These are phyloP conservation scores for Strigamia maritima DNA, from an alignment of 2,888 invertebrate genomes.

Conservation along the genomic window DNA sequence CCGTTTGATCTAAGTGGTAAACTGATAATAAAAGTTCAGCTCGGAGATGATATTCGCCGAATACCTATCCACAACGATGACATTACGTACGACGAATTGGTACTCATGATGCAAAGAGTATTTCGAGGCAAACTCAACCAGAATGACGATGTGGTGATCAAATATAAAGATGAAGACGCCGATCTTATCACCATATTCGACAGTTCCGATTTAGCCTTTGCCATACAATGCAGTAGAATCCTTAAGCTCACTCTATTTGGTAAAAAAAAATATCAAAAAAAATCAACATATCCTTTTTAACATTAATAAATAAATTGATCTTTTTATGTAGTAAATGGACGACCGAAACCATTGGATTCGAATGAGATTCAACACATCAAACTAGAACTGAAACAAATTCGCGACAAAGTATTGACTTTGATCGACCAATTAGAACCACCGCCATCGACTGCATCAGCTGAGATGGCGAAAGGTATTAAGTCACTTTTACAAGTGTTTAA, in stretches of 20 bases:
- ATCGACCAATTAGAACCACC: conserved; percentile 59
- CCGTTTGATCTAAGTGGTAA: conserved; percentile 49
- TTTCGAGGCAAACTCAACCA: conserved; percentile 63
- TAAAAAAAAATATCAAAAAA: conserved; percentile 47
- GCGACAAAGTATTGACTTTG: conserved; percentile 61
- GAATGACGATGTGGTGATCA: conserved; percentile 65
- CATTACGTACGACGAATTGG: conserved; percentile 66
- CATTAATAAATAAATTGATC: conserved; percentile 7
- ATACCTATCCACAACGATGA: conserved; percentile 71
- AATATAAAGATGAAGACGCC: conserved; percentile 71
- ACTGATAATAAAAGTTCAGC: conserved; percentile 55
- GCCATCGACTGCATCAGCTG: conserved; percentile 1
- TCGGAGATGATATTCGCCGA: conserved; percentile 65
- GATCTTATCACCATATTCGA: conserved; percentile 69
- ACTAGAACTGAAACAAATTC: conserved; percentile 56
- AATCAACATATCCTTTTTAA: conserved; percentile 27
- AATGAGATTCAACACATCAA: conserved; percentile 57
- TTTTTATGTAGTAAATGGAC: conserved; percentile 51
- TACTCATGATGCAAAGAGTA: conserved; percentile 70
- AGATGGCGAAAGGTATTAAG: not conserved
- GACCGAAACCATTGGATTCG: conserved; percentile 50
- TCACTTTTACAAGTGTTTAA: not conserved
- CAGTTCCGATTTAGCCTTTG: conserved; percentile 66
- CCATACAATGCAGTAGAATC: conserved; percentile 65
- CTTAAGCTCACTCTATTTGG: conserved; percentile 63